Evolutionary conservation across 1,140 invertebrate species (phyloP).

Genomic region (Coptotermes formosanus): DNA sequence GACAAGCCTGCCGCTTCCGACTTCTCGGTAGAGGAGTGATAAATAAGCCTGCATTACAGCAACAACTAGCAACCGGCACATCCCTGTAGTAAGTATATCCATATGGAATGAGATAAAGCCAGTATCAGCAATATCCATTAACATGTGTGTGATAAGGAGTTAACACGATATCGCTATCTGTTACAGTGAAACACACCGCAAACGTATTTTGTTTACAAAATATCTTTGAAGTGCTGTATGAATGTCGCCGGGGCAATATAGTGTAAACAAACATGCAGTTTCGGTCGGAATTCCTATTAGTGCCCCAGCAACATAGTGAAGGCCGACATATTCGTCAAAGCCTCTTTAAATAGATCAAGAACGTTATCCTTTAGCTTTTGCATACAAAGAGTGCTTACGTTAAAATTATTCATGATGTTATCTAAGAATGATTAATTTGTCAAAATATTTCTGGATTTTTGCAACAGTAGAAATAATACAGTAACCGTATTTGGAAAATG

Average conservation of each 20-base stretch:
- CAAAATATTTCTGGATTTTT: too few relatives aligned
- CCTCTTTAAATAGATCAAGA: neutral
- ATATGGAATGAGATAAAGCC: too few relatives aligned
- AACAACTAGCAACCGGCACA: too few relatives aligned
- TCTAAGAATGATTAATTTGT: too few relatives aligned
- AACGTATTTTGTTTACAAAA: neutral
- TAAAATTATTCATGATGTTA: too few relatives aligned
- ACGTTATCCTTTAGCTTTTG: neutral
- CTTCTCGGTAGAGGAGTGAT: too few relatives aligned
- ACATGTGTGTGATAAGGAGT: neutral
- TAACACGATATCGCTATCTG: neutral
- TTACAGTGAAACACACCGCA: neutral
- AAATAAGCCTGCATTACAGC: too few relatives aligned
- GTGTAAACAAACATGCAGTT: neutral
- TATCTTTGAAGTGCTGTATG: constrained; percentile 43
- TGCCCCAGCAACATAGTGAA: neutral
- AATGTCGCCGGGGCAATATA: neutral
- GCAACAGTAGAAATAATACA: too few relatives aligned
- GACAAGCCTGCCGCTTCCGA: too few relatives aligned
- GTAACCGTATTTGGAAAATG: too few relatives aligned
- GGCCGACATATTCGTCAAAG: neutral
- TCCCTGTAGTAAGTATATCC: too few relatives aligned
- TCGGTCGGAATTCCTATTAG: neutral
- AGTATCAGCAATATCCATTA: too few relatives aligned
- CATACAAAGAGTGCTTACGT: neutral